Evolutionary conservation across 2,797 vertebrate genomes (phyloP).

Genomic region (Cyprinodon diabolis): DNA sequence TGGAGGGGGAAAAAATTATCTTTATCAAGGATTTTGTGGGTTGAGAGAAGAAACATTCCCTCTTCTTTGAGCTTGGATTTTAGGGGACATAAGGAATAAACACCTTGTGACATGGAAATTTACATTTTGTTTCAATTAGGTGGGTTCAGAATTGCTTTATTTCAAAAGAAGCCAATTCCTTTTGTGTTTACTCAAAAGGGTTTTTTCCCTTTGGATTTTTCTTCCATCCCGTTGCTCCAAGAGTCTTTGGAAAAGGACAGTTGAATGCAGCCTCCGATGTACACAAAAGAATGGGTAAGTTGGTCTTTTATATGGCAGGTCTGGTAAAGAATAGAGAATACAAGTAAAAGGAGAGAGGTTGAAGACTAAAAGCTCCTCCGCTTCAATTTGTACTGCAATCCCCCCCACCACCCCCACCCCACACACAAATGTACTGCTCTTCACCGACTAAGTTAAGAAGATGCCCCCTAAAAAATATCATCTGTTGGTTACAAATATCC

Average conservation of each 20-base stretch:
- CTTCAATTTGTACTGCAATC: conserved; percentile 59
- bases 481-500: neutral
- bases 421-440: conserved; percentile 36
- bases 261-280: conserved; percentile 99
- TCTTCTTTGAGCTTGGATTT: conserved; percentile 69
- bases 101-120: conserved; percentile 84
- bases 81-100: conserved; percentile 60
- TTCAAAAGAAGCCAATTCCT: conserved; percentile 81
- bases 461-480: conserved; percentile 23
- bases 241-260: conserved; percentile 92
- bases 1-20: conserved; percentile 46
- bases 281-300: conserved; percentile 99
- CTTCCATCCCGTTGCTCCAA: conserved; percentile 91
- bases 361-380: conserved; percentile 71
- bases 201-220: conserved; percentile 90
- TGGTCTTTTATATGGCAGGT: conserved; percentile 83
- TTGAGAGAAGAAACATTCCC: conserved; percentile 55
- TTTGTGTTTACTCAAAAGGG: conserved; percentile 87
- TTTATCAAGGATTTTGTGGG: conserved; percentile 68
- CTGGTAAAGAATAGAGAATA: conserved; percentile 80
- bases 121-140: conserved; percentile 80
- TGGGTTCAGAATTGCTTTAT: conserved; percentile 79
- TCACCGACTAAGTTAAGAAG: conserved; percentile 18
- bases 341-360: conserved; percentile 61
- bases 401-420: conserved; percentile 48